Percentiles rank a stretch among this genome's conserved stretches.
Conservation (phyloP, 1,140 invertebrate species). For the Physella acuta region DNA sequence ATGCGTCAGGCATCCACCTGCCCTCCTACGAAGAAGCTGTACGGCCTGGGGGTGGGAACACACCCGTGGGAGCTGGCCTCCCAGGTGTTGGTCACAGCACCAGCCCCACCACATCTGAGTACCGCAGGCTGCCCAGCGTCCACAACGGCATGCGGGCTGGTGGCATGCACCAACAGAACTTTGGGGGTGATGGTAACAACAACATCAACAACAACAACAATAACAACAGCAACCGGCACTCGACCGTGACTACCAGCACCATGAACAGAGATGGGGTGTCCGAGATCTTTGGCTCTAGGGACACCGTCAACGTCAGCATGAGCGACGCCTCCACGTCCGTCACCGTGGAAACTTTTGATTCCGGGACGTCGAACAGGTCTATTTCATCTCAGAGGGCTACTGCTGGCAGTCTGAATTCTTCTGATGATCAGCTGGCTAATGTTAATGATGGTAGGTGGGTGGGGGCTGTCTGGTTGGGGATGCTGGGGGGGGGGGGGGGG, state of each 20-base stretch:
- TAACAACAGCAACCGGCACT: constrained; percentile 47
- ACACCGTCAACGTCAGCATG: constrained; percentile 56
- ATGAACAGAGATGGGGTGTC: constrained; percentile 52
- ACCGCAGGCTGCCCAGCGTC: not conserved
- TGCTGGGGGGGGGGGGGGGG: not conserved
- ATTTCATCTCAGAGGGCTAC: constrained; percentile 48
- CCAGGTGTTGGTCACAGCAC: constrained; percentile 4
- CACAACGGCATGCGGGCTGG: constrained; percentile 1
- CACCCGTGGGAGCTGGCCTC: constrained; percentile 10
- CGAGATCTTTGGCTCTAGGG: constrained; percentile 54
- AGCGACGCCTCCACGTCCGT: constrained; percentile 53
- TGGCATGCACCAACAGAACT: constrained; percentile 14
- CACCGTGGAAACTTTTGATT: constrained; percentile 53
- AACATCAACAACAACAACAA: constrained; percentile 37
- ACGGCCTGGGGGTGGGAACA: constrained; percentile 15
- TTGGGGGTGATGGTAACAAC: constrained; percentile 31
- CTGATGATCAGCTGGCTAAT: constrained; percentile 48
- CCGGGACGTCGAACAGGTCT: constrained; percentile 48
- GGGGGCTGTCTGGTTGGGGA: too few relatives aligned
- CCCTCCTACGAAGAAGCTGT: constrained; percentile 54
- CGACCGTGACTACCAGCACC: constrained; percentile 51
- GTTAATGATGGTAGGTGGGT: constrained; percentile 51
- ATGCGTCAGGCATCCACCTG: constrained; percentile 42
- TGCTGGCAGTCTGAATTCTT: constrained; percentile 53
- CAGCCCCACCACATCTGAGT: constrained; percentile 8